These are phyloP conservation scores for Oscheius sp. DNA, from an alignment of 2,888 invertebrate species.

Conservation along the genomic window DNA sequence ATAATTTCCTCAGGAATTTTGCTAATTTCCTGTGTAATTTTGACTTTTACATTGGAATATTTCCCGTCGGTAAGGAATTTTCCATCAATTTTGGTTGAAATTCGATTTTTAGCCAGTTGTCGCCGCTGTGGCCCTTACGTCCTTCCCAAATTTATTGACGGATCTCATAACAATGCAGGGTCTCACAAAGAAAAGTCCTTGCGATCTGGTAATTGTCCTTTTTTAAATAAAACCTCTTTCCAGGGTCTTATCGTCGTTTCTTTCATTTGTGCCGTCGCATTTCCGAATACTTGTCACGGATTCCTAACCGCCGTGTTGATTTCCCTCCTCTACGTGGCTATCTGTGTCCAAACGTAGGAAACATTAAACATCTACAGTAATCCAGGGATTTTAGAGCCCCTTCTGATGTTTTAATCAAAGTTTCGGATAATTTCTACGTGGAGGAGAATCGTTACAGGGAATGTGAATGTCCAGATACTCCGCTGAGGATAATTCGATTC, in stretches of 20 bases:
- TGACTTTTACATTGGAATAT: not conserved
- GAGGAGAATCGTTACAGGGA: slow-evolving; percentile 49
- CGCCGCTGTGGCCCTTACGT: slow-evolving; percentile 46
- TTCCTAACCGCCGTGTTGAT: slow-evolving; percentile 46
- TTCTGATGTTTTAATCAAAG: slow-evolving; percentile 33
- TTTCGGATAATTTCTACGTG: slow-evolving; percentile 31
- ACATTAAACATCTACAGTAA: not conserved
- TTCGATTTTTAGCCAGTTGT: slow-evolving; percentile 43
- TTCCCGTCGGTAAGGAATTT: slow-evolving; percentile 35
- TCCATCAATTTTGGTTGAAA: not conserved
- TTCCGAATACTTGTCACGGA: slow-evolving; percentile 48
- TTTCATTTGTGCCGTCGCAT: slow-evolving; percentile 42
- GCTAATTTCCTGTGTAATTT: not conserved
- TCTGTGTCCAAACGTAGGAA: slow-evolving; percentile 46
- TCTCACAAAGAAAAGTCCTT: slow-evolving; percentile 42
- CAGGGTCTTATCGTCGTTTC: slow-evolving; percentile 41
- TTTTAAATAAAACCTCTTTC: not conserved
- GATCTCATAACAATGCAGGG: slow-evolving; percentile 45
- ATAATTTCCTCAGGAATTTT: slow-evolving; percentile 1
- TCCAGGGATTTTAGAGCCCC: slow-evolving; percentile 11
- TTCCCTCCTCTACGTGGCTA: slow-evolving; percentile 43
- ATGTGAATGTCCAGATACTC: slow-evolving; percentile 54
- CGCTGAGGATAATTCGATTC: slow-evolving; percentile 48
- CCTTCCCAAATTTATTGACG: slow-evolving; percentile 46
- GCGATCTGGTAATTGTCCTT: slow-evolving; percentile 44